These are phyloP conservation scores for Myripristis murdjan DNA, from an alignment of 2,797 vertebrate species.

Conservation along the genomic window DNA sequence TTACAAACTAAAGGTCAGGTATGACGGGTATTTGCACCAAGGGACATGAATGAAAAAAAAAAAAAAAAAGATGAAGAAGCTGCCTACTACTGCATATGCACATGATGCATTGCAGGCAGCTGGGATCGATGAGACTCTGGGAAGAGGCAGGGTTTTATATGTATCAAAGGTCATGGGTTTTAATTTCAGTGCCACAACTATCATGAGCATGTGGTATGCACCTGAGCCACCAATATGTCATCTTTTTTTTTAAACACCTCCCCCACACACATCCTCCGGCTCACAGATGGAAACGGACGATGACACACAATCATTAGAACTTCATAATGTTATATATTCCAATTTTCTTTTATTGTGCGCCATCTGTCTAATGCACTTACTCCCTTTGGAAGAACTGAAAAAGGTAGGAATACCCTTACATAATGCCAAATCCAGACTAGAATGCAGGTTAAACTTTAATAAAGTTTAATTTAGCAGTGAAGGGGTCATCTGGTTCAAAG, in stretches of 20 bases:
- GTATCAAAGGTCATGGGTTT: not conserved
- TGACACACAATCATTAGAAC: no score
- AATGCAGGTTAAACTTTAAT: constrained; percentile 23
- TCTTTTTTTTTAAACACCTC: no score
- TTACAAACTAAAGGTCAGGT: constrained; percentile 46
- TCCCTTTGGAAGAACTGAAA: not conserved
- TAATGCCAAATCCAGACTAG: constrained; percentile 13
- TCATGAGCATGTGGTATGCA: no score
- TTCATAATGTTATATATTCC: constrained; percentile 10
- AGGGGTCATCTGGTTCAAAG: not conserved
- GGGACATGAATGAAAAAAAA: not conserved
- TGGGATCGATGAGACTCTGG: not conserved
- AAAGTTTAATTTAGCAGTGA: constrained; percentile 22
- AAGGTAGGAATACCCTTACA: not conserved
- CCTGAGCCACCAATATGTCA: no score
- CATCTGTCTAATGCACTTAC: not conserved
- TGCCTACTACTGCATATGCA: constrained; percentile 8
- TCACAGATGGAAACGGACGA: no score
- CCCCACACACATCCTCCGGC: no score
- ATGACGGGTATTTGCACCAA: constrained; percentile 4
- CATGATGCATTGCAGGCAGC: not conserved
- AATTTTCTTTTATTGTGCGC: constrained; percentile 9
- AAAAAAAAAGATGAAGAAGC: not conserved
- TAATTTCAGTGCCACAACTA: no score
- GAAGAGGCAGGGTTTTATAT: not conserved